Percentiles rank a stretch among this genome's conserved stretches.
phyloP scores from a whole-genome alignment of 37 sponge, comb jelly and placozoan species.

The Sycon ciliatum region DNA sequence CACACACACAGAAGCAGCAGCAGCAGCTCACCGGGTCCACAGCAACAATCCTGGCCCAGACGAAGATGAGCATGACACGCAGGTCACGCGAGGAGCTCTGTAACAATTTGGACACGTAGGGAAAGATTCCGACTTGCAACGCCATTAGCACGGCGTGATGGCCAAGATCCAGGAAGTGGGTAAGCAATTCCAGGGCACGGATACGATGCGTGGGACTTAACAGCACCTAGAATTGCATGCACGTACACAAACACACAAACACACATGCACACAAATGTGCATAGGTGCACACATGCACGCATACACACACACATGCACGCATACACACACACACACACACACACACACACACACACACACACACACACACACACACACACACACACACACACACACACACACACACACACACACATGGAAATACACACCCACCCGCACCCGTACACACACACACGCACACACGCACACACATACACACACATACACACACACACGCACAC shows the following conservation, averaged over 20 bases:
- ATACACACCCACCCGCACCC: not conserved
- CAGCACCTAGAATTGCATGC: constrained; percentile 48
- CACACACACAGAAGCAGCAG: not conserved
- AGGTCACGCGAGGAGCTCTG: constrained; percentile 83
- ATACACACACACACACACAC: not conserved
- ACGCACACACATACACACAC: not conserved
- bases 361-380: constrained; percentile 5
- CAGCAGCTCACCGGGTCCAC: constrained; percentile 56
- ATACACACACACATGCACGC: not conserved
- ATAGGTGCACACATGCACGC: not conserved
- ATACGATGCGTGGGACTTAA: constrained; percentile 81
- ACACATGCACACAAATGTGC: not conserved
- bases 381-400: constrained; percentile 5
- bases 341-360: not conserved
- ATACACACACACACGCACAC: not conserved
- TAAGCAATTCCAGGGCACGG: constrained; percentile 83
- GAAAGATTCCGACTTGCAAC: constrained; percentile 91
- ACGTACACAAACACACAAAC: constrained; percentile 14
- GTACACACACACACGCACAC: not conserved
- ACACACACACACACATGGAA: not conserved
- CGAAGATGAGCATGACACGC: constrained; percentile 80
- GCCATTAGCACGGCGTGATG: constrained; percentile 77
- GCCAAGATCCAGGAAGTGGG: constrained; percentile 86
- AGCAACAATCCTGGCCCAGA: constrained; percentile 95
- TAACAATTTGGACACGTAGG: constrained; percentile 88